Base-by-base conservation (phyloP, 1,140 invertebrate species). In the Chironomus tepperi region DNA sequence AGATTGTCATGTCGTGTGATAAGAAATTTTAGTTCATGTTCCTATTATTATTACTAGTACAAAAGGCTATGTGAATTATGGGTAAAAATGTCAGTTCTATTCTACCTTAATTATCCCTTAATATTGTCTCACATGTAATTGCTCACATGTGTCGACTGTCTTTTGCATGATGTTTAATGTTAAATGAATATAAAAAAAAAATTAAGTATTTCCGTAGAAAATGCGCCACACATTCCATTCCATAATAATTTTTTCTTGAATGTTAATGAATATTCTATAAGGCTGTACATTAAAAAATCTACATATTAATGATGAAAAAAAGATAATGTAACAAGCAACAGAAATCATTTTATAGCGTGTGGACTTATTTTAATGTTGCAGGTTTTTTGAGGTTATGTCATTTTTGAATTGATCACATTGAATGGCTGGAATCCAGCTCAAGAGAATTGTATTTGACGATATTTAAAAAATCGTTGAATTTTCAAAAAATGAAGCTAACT, bases 241-340 rank as follows among this genome's bases (percentile, higher is more conserved):
- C 47, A 57, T 57, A 12, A 57, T 57, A 57, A n/a, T 57, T 57
- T n/a, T n/a, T 57, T n/a, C 8, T 21, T 16, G 65, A 8, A n/a
- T 57, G 12, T n/a, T 57, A 57, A 70, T 70, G 19, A 70, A 70
- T 70, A 70, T 70, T 70, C 65, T 70, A 70, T 70, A 70, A 70
- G 65, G 16, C 65, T 21, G 18, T 21, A 10, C 8, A 34, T 34
- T 2, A 2, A 34, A 34, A 34, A 34, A 34, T 34, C 24, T 34
- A 34, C 24, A 34, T 34, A 34, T 34, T 34, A 34, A 34, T 70
- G 16, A 70, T 70, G 47, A n/a, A 12, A 15, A 3, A n/a, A n/a
- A 70, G 65, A 70, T 70, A 70, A 18, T 70, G 65, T 70, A 70
- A 70, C 65, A 70, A 70, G 65, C 65, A 70, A 70, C 47, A 57